These are phyloP conservation scores for Furcula furcula DNA, from an alignment of 2,888 invertebrate species.

Conservation along the genomic window DNA sequence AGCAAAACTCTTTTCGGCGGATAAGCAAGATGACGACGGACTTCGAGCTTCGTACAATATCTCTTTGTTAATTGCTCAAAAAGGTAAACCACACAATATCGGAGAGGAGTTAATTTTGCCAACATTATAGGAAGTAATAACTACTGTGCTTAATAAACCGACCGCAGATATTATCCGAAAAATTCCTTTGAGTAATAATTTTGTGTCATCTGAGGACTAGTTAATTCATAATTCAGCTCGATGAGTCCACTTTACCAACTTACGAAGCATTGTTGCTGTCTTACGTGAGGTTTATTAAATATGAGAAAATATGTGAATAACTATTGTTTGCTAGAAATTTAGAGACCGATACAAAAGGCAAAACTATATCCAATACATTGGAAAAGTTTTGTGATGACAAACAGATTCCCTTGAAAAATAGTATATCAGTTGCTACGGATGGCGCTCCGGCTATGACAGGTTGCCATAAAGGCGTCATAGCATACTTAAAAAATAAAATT, in stretches of 20 bases:
- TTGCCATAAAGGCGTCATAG: constrained; percentile 11
- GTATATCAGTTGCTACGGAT: constrained; percentile 17
- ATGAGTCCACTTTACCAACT: constrained; percentile 37
- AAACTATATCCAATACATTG: constrained; percentile 16
- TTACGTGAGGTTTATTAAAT: constrained; percentile 33
- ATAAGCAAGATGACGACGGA: constrained; percentile 28
- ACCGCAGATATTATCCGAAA: constrained; percentile 23
- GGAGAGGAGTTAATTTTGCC: constrained; percentile 22
- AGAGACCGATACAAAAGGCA: constrained; percentile 16
- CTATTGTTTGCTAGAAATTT: constrained; percentile 27
- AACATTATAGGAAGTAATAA: constrained; percentile 24
- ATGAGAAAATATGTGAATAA: constrained; percentile 28
- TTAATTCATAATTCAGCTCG: constrained; percentile 21
- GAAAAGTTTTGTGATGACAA: constrained; percentile 21
- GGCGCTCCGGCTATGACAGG: constrained; percentile 19
- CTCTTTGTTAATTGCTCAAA: constrained; percentile 16
- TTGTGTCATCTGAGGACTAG: constrained; percentile 8
- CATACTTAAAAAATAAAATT: too few species aligned
- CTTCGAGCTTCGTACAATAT: constrained; percentile 19
- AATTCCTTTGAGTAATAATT: constrained; percentile 16
- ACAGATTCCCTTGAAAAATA: constrained; percentile 21
- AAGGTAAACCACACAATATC: constrained; percentile 20
- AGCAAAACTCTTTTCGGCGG: constrained; percentile 22
- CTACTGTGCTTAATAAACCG: constrained; percentile 23
- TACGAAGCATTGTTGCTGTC: constrained; percentile 21